Base-by-base conservation (phyloP, 2,888 invertebrate genomes). In the Pristionchus japonicus region DNA sequence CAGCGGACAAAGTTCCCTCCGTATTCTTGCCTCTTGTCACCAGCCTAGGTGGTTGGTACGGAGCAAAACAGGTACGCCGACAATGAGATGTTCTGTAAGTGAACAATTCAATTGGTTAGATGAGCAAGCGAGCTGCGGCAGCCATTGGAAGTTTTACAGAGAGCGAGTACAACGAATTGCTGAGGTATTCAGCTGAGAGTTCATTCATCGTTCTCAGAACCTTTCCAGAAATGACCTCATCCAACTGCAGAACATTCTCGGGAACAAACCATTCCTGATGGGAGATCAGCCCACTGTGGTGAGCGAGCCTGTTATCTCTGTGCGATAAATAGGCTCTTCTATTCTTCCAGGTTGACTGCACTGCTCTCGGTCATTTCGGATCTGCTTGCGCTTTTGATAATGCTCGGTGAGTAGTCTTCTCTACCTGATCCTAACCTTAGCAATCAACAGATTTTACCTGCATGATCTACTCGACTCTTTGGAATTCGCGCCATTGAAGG, bases 321-420 rank as follows among this genome's bases (percentile, higher is more conserved):
- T n/a, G n/a, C n/a, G n/a, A n/a, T n/a, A n/a, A n/a, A n/a, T n/a
- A n/a, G n/a, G n/a, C n/a, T n/a, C n/a, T n/a, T n/a, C n/a, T n/a
- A n/a, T n/a, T n/a, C n/a, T n/a, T n/a, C n/a, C 17, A 83, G 52
- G 82, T 83, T 20, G 82, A 83, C 34, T 83, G 82, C 23, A 83
- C 82, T 34, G 82, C 52, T 17, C 34, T 83, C 49, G 82, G 82
- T 11, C 82, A 83, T 9, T 31, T 83, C 17, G 82, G 82, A 31
- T 49, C 34, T 0, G 34, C 52, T 9, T 52, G 34, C 31, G n/a
- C n/a, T n/a, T n/a, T n/a, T n/a, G n/a, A n/a, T n/a, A n/a, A n/a
- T n/a, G n/a, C n/a, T n/a, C n/a, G n/a, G n/a, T n/a, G n/a, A n/a
- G n/a, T n/a, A n/a, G n/a, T 83, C 15, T 34, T 34, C 82, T 1